A percentile compares a stretch with the other conserved stretches of the same genome.
phyloP scores from a whole-genome alignment of 1,140 invertebrate genomes.

The Nasonia vitripennis region DNA sequence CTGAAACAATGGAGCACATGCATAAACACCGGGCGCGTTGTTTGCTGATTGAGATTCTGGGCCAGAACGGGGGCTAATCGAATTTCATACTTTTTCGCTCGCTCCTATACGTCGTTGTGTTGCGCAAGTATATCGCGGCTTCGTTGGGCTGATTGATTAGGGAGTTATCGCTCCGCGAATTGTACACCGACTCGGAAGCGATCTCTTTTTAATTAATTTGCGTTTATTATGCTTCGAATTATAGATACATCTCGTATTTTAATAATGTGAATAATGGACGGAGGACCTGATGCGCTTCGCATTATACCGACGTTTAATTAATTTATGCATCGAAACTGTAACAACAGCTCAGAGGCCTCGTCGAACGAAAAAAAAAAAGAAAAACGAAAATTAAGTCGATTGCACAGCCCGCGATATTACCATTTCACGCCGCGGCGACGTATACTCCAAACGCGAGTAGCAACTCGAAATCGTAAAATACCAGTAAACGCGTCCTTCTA shows the following conservation, averaged over 20 bases:
- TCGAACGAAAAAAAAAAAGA: neutral
- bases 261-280: no score
- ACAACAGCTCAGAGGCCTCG: no score
- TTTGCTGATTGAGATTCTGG: constrained; percentile 38
- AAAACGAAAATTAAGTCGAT: neutral
- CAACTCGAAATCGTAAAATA: constrained; percentile 10
- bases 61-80: constrained; percentile 13
- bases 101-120: neutral
- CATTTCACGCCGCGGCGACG: neutral
- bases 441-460: neutral
- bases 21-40: constrained; percentile 18
- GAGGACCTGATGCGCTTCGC: no score
- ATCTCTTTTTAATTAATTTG: no score
- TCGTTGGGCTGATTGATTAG: no score
- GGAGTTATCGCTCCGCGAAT: no score
- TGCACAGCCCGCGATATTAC: neutral
- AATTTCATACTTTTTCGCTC: constrained; percentile 30
- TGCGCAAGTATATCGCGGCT: no score
- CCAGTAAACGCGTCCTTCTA: constrained; percentile 32
- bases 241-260: no score
- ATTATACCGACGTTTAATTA: no score
- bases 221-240: no score
- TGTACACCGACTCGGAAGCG: no score
- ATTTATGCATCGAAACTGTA: no score
- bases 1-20: constrained; percentile 29